Conservation (phyloP, 2,888 invertebrate genomes). For the Uloborus plumipes region DNA sequence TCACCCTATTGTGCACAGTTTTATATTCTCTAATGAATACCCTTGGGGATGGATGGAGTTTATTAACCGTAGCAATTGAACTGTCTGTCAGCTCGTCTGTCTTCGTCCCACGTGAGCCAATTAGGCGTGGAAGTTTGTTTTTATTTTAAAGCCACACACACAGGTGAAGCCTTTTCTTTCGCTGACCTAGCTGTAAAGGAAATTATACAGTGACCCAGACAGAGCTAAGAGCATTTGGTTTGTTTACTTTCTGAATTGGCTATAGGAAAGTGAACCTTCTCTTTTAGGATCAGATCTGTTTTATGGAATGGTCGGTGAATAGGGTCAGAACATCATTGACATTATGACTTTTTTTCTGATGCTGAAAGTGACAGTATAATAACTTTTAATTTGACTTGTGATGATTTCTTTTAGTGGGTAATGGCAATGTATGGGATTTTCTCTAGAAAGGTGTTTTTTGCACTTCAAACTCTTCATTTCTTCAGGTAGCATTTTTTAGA, state of each 20-base stretch:
- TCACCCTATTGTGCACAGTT: slow-evolving; percentile 15
- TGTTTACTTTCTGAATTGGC: slow-evolving; percentile 41
- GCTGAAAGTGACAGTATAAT: no score
- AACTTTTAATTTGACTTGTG: no score
- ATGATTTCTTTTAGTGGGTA: no score
- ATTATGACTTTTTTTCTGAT: neutral
- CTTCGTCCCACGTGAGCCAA: slow-evolving; percentile 23
- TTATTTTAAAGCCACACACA: neutral
- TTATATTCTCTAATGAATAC: slow-evolving; percentile 4
- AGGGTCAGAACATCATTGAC: neutral
- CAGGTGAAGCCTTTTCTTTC: slow-evolving; percentile 1
- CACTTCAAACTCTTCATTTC: no score
- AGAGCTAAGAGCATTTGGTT: slow-evolving; percentile 15
- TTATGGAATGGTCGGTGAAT: neutral
- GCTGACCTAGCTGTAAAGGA: slow-evolving; percentile 40
- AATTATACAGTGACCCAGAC: slow-evolving; percentile 45
- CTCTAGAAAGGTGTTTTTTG: no score
- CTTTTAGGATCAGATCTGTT: neutral
- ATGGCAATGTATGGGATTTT: no score
- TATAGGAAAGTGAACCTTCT: slow-evolving; percentile 28
- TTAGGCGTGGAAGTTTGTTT: slow-evolving; percentile 22
- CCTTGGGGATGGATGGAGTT: slow-evolving; percentile 27
- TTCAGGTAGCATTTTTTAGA: no score
- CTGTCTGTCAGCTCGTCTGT: slow-evolving; percentile 11
- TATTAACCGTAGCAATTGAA: slow-evolving; percentile 36